phyloP scores from a whole-genome alignment of 2,888 invertebrate genomes.

The Pachycephus smyrnensis region DNA sequence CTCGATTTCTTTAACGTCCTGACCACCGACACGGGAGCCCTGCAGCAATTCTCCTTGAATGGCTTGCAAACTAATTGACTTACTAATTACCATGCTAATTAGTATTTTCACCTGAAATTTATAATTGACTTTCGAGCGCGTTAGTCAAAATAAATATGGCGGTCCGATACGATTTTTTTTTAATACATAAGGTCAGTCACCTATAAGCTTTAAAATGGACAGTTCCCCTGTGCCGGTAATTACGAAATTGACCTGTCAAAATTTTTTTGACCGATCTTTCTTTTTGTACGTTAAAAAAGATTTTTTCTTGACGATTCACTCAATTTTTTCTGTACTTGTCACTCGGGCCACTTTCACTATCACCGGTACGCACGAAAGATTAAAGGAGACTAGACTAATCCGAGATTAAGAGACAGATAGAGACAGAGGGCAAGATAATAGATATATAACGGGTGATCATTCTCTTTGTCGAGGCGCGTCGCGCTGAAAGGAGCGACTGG shows the following conservation, averaged over 20 bases:
- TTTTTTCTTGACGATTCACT: no score
- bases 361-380: neutral
- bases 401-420: neutral
- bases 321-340: no score
- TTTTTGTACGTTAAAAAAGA: no score
- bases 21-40: neutral
- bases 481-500: constrained; percentile 3
- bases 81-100: neutral
- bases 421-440: neutral
- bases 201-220: neutral
- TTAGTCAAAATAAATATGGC: neutral
- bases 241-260: no score
- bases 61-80: neutral
- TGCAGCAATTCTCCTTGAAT: neutral
- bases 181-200: neutral
- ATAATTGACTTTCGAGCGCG: neutral
- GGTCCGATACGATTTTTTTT: neutral
- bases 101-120: neutral
- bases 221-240: no score
- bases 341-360: neutral
- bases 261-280: no score
- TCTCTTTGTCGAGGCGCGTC: neutral
- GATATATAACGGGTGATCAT: neutral
- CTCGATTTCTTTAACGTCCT: neutral
- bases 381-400: neutral